Conservation (phyloP, 2,113 vertebrate genomes). For the Cricetomys ansorgei region DNA sequence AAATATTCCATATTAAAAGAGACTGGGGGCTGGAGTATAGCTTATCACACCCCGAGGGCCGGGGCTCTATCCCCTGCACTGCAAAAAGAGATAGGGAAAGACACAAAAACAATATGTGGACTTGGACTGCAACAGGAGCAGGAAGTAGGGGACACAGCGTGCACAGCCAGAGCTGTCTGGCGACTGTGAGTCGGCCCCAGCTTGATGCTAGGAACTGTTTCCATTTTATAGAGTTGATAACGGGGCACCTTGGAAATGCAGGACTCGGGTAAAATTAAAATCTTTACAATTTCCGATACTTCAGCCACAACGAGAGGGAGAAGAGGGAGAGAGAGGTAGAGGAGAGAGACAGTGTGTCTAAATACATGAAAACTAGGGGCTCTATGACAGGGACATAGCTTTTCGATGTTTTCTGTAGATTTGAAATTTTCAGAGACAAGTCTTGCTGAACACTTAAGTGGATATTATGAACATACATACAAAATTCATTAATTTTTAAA, state of each 20-base stretch:
- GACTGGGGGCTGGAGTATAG: neutral
- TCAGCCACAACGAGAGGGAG: neutral
- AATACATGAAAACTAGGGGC: neutral
- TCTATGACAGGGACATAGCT: neutral
- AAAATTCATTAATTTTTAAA: neutral
- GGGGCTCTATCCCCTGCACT: too few relatives aligned
- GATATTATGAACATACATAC: neutral
- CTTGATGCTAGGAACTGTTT: neutral
- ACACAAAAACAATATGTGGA: too few relatives aligned
- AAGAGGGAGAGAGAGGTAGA: too few relatives aligned
- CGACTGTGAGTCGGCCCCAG: neutral
- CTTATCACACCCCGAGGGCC: neutral
- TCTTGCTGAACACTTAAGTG: neutral
- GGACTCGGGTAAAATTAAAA: neutral
- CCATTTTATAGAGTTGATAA: neutral
- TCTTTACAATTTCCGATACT: neutral
- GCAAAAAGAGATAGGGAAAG: neutral
- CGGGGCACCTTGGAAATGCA: rapidly evolving
- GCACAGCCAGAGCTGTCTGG: neutral
- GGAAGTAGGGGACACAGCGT: rapidly evolving
- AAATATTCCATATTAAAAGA: neutral
- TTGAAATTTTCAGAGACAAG: neutral
- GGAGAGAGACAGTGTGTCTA: neutral
- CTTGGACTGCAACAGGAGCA: neutral
- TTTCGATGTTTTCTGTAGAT: neutral